A percentile compares a stretch with the other conserved stretches of the same genome.
Evolutionary conservation across 2,797 vertebrate genomes (phyloP).

Genomic region (Octomys mimax): DNA sequence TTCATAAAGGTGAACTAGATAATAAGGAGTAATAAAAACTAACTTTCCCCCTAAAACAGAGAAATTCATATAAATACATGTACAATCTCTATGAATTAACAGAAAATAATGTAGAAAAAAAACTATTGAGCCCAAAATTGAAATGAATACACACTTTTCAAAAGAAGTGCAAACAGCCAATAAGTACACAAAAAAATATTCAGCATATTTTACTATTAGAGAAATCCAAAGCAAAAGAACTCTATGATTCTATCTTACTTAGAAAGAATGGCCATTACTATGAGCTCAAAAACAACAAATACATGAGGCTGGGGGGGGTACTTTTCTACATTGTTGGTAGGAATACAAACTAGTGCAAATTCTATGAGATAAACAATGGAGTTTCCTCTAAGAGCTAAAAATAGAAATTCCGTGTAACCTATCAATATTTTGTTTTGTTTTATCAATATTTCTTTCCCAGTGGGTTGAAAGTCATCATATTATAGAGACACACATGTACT

Average conservation of each 20-base stretch:
- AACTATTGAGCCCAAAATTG: not conserved
- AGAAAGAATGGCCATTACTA: not conserved
- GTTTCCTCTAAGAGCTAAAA: not conserved
- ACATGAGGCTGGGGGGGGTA: not conserved
- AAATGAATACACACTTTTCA: not conserved
- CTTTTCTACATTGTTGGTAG: not conserved
- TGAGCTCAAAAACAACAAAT: not conserved
- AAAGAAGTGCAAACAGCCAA: not conserved
- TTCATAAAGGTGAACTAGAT: constrained; percentile 26
- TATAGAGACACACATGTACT: not conserved
- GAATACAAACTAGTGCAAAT: not conserved
- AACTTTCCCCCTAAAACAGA: constrained; percentile 17
- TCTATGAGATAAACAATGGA: not conserved
- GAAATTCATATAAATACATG: not conserved
- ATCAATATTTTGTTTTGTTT: not conserved
- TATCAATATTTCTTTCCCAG: too few relatives aligned
- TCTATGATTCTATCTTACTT: not conserved
- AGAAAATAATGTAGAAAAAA: not conserved
- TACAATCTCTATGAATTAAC: not conserved
- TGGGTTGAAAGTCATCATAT: not conserved
- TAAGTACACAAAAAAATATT: not conserved
- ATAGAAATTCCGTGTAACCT: not conserved
- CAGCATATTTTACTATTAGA: not conserved
- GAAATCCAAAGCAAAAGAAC: not conserved
- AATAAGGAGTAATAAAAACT: not conserved